Evolutionary conservation across 2,113 vertebrate species (phyloP).

Genomic region (Zapus hudsonius): DNA sequence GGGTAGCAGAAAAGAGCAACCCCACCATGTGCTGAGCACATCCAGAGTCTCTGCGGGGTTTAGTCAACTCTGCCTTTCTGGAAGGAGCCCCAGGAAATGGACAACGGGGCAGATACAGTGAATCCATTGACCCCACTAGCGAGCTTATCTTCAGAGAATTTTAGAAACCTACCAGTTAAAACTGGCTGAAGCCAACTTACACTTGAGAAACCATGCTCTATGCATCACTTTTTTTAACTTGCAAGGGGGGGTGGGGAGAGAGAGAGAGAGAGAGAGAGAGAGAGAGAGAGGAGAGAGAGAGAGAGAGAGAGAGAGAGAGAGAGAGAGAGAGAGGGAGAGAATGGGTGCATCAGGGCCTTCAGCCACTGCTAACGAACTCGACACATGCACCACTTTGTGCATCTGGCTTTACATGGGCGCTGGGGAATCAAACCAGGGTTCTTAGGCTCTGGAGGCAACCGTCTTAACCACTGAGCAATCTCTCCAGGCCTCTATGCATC

Average conservation of each 20-base stretch:
- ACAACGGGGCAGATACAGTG: neutral
- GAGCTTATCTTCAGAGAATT: neutral
- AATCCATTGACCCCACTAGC: neutral
- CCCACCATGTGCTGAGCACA: neutral
- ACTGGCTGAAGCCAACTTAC: neutral
- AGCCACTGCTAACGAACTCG: no score
- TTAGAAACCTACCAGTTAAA: slow-evolving; percentile 46
- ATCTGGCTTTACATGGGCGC: no score
- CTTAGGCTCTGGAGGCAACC: no score
- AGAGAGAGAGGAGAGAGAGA: no score
- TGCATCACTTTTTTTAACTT: neutral
- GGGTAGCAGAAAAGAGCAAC: slow-evolving; percentile 46
- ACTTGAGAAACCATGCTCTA: slow-evolving; percentile 39
- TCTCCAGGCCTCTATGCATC: slow-evolving; percentile 30
- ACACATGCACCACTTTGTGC: no score
- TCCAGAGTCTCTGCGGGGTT: neutral
- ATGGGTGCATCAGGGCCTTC: no score
- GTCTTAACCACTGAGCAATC: no score
- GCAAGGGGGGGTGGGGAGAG: no score
- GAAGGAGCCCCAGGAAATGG: neutral
- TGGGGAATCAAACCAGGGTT: no score
- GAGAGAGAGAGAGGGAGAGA: no score
- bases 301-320: no score
- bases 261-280: no score
- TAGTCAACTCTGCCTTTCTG: slow-evolving; percentile 18